Percentiles rank a stretch among this genome's conserved stretches.
phyloP scores from a whole-genome alignment of 2,797 vertebrate species.

The Pangasius sanitwongsei region DNA sequence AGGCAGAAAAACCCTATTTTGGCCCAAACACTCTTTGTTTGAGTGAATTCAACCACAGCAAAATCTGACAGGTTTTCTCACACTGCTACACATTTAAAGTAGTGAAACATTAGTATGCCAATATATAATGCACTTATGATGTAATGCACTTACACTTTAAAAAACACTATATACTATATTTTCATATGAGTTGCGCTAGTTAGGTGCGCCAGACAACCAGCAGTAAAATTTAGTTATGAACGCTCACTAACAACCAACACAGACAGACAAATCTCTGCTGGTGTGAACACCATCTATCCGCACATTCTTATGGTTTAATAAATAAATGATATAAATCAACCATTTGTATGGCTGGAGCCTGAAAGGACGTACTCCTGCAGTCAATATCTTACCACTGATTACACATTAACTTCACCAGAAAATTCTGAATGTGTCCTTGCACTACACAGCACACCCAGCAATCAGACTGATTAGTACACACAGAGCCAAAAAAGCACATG shows the following conservation, averaged over 20 bases:
- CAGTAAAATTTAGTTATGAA: not conserved
- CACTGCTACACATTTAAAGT: not conserved
- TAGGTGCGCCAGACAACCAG: not conserved
- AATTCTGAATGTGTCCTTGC: not conserved
- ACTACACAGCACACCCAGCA: not conserved
- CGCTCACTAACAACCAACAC: not conserved
- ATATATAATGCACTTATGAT: not conserved
- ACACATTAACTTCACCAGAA: not conserved
- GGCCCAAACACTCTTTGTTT: not conserved
- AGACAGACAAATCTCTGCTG: not conserved
- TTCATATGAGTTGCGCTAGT: not conserved
- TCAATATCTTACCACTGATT: conserved; percentile 5
- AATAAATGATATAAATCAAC: conserved; percentile 17
- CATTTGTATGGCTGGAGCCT: not conserved
- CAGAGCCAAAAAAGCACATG: not conserved
- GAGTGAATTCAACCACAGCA: not conserved
- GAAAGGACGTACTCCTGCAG: not conserved
- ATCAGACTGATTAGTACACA: not conserved
- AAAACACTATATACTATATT: not conserved
- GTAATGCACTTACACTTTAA: not conserved
- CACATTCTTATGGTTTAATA: not conserved
- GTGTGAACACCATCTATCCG: not conserved
- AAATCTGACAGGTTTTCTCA: not conserved
- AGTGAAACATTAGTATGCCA: not conserved
- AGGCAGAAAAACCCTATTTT: not conserved